Base-by-base conservation (phyloP, 2,113 vertebrate genomes). In the Xiphophorus hellerii region DNA sequence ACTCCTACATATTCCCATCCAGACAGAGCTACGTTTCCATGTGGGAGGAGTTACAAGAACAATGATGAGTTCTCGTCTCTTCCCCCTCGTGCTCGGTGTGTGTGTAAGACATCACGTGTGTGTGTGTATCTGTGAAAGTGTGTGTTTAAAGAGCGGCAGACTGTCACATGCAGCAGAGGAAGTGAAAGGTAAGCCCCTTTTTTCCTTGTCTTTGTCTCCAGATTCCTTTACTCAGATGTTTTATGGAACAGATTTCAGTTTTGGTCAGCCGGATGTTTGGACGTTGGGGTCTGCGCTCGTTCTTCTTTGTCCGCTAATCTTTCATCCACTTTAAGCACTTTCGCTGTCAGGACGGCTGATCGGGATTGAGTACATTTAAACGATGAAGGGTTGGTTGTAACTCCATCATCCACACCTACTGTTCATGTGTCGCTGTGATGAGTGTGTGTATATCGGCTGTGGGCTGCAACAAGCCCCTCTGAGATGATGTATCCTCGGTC, bases 11-110 rank as follows among this genome's bases (percentile, higher is more conserved):
- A 73, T 87, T 81, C 76, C 86, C 78, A 81, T 89, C 88, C 87
- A 91, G 88, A 91, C 87, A 81, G 64, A 65, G 83, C 80, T 84
- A 67, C 73, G 64, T 73, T 71, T 81, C 61, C 11, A 71, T 86
- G 89, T 91, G 92, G 93, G 93, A 93, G 93, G 94, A 90, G 92
- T 92, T 89, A 86, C 66, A 80, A 85, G 93, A 92, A 94, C 93
- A 94, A 94, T 93, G 92, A 93, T 92, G 87, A 90, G 88, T 87
- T 87, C 84, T 90, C 74, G 67, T 91, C 85, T 89, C 84, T 82
- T 74, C 61, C 80, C 78, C 66, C 69, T 82, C 39, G 31, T 86
- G 87, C 76, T 73, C 74, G 73, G 51, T 83, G 77, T 77, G 74
- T 10, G 63, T 64, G 67, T 83, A 88, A 74, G 82, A 84, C 66